phyloP scores from a whole-genome alignment of 2,113 vertebrate genomes.

The Leptosomus discolor region DNA sequence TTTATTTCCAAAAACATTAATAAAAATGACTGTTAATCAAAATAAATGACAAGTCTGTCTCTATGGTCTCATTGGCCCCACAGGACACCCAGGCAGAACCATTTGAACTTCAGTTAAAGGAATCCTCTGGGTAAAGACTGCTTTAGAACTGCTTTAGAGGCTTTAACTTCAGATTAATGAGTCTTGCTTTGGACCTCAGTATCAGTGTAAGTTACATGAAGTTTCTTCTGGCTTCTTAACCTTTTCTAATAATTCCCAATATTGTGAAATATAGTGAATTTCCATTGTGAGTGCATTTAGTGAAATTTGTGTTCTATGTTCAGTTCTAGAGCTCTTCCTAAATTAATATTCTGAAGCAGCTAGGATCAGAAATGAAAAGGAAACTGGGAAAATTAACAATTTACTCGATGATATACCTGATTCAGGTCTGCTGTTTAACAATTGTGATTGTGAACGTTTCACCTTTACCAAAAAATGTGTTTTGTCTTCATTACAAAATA shows the following conservation, averaged over 20 bases:
- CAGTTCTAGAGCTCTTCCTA: background rate
- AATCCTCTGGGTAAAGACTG: background rate
- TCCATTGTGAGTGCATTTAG: background rate
- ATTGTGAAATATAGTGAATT: background rate
- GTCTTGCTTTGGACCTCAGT: background rate
- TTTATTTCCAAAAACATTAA: background rate
- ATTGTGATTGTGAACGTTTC: background rate
- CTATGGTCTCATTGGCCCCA: background rate
- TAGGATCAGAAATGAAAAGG: background rate
- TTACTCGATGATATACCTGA: background rate
- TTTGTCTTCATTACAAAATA: background rate
- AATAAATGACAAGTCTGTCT: background rate
- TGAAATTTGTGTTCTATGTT: background rate
- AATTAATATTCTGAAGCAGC: background rate
- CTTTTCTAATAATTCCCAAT: background rate
- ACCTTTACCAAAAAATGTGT: background rate
- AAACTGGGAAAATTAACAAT: background rate
- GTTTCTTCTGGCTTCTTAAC: background rate
- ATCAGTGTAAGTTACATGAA: background rate
- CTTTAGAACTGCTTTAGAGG: background rate
- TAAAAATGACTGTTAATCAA: background rate
- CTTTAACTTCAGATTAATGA: background rate
- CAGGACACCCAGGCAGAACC: background rate
- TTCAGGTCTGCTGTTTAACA: background rate
- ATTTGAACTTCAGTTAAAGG: background rate